Percentiles rank a stretch among this genome's conserved stretches.
Evolutionary conservation across 92 coral and sea anemone genomes (phyloP).

Genomic region (Porites divaricata): DNA sequence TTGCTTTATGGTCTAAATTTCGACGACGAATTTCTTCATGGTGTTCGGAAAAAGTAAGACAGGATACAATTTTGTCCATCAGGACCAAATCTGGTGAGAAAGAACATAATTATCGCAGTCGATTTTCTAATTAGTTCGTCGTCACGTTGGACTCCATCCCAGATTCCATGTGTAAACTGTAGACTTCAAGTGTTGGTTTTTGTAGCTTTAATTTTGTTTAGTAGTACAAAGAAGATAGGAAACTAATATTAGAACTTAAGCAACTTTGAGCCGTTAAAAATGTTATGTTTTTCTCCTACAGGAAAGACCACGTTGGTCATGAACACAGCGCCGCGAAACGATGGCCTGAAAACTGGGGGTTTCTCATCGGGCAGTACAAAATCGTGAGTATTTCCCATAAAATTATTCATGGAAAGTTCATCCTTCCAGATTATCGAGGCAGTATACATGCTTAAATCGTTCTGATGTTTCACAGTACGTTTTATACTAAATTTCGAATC

Average conservation of each 20-base stretch:
- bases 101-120: not conserved
- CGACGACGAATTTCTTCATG: constrained; percentile 57
- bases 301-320: constrained; percentile 98
- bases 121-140: not conserved
- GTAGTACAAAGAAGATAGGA: not conserved
- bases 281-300: constrained; percentile 10
- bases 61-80: constrained; percentile 89
- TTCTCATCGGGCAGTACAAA: constrained; percentile 91
- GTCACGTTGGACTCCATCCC: not conserved
- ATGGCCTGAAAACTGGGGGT: constrained; percentile 98
- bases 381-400: constrained; percentile 40
- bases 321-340: constrained; percentile 88
- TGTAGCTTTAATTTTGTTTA: not conserved
- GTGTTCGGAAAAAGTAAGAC: constrained; percentile 86
- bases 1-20: not conserved
- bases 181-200: not conserved
- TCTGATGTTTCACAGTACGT: not conserved
- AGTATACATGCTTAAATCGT: not conserved
- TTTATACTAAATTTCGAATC: not conserved
- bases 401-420: not conserved
- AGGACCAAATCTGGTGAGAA: constrained; percentile 97
- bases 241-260: not conserved
- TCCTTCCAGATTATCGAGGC: not conserved
- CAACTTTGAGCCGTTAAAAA: not conserved
- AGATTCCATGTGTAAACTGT: not conserved